Evolutionary conservation across 2,797 vertebrate genomes (phyloP), one percentile per base, ranked within the genome.

Genomic region (Holocentrus rufus): DNA sequence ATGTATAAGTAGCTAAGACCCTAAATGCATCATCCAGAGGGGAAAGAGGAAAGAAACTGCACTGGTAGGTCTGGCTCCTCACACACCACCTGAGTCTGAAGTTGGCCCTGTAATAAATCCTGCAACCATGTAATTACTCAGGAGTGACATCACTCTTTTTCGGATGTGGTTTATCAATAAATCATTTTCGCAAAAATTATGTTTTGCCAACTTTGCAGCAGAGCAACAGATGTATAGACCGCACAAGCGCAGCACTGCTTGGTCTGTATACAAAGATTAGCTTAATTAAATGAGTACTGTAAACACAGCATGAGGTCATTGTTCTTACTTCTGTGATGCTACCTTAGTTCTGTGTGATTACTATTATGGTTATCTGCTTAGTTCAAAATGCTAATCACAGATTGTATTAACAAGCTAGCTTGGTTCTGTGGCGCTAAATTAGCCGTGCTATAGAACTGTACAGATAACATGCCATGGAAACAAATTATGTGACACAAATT

Each of bases 51-150:
- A 55, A 31, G 10, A 17, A 50, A 39, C 34, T 15, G 20, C 30
- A 22, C 25, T 44, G 72, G 58, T n/a, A 67, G n/a, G 30, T 14
- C 53, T 61, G 2, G 7, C 49, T 64, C 10, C 10, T 22, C 30
- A 14, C n/a, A 34, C 30, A 50, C n/a, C 44, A 22, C 11, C 30
- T 54, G 10, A 27, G 17, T 46, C 44, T 59, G 53, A 72, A n/a
- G 50, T 31, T 44, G 53, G 15, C 15, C 55, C 27, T 58, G 47
- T 52, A 46, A 65, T 74, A 62, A n/a, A 67, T 55, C 15, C 52
- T 62, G 15, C 18, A 42, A 73, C 6, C 58, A 58, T 76, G 53
- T 76, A 81, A 76, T 85, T 69, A 79, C 67, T 65, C 20, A 14
- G 13, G 13, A 47, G 10, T 65, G 5, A 68, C n/a, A 42, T 59